Percentiles rank a stretch among this genome's conserved stretches.
Conservation (phyloP, 2,888 invertebrate genomes). For the Frankliniella fusca region DNA sequence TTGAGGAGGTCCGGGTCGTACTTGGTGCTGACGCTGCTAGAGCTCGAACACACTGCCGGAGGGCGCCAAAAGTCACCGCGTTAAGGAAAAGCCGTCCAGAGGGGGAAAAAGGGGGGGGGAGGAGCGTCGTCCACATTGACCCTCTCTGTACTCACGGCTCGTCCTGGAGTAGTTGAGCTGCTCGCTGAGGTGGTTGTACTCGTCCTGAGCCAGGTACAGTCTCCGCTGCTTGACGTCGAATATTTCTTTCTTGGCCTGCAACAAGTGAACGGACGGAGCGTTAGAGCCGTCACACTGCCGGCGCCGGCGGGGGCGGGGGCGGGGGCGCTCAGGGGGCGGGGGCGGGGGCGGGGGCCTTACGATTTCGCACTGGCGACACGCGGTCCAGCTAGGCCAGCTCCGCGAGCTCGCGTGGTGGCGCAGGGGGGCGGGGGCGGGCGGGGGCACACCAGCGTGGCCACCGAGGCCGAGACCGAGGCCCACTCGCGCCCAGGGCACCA, state of each 20-base stretch:
- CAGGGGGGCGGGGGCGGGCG: conserved; percentile 40
- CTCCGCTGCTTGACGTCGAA: conserved; percentile 93
- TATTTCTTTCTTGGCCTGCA: conserved; percentile 92
- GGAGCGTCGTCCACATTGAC: too few species aligned
- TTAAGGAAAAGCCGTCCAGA: conserved; percentile 31
- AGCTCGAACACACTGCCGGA: conserved; percentile 76
- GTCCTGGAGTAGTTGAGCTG: conserved; percentile 85
- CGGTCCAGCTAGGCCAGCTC: conserved; percentile 41
- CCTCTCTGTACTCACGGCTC: conserved; percentile 71
- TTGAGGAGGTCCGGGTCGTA: conserved; percentile 92
- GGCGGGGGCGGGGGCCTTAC: conserved; percentile 42
- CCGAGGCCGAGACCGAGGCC: conserved; percentile 45
- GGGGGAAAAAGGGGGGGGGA: too few species aligned
- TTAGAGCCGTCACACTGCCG: too few species aligned
- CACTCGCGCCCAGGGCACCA: conserved; percentile 22
- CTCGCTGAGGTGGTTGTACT: conserved; percentile 87
- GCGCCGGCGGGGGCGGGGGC: neutral
- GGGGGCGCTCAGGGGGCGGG: neutral
- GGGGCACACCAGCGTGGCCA: conserved; percentile 44
- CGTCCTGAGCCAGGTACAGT: conserved; percentile 88
- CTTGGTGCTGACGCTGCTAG: conserved; percentile 81
- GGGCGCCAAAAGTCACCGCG: neutral
- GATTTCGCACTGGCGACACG: conserved; percentile 49
- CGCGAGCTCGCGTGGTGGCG: conserved; percentile 21
- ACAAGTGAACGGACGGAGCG: conserved; percentile 36